phyloP scores from a whole-genome alignment of 2,113 vertebrate genomes.

The Boulengeromyrus knoepffleri region DNA sequence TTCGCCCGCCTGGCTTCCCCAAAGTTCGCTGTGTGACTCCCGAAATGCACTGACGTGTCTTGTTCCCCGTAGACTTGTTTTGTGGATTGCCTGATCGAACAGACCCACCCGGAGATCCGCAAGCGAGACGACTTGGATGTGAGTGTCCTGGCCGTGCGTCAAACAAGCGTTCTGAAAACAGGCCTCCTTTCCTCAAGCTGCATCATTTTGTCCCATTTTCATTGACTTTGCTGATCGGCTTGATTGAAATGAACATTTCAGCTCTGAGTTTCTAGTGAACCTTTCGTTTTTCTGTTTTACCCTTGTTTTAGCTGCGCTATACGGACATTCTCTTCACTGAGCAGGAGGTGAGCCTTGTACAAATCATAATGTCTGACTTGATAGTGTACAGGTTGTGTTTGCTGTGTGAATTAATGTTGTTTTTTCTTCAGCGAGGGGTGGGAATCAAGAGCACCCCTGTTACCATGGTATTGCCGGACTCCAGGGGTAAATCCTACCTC shows the following conservation, averaged over 20 bases:
- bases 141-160: slow-evolving; percentile 46
- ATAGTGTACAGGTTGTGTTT: neutral
- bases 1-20: neutral
- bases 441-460: slow-evolving; percentile 98
- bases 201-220: neutral
- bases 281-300: neutral
- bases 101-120: slow-evolving; percentile 94
- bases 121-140: slow-evolving; percentile 92
- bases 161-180: neutral
- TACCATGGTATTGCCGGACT: slow-evolving; percentile 91
- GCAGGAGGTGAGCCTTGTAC: slow-evolving; percentile 76
- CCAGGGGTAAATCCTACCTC: slow-evolving; percentile 94
- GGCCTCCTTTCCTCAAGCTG: neutral
- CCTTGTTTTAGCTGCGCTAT: slow-evolving; percentile 80
- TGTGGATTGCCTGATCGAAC: slow-evolving; percentile 95
- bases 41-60: neutral
- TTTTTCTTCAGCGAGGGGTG: slow-evolving; percentile 75
- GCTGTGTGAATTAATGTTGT: neutral
- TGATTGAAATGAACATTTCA: neutral
- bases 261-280: neutral
- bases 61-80: slow-evolving; percentile 78
- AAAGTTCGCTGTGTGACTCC: neutral
- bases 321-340: slow-evolving; percentile 97
- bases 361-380: neutral
- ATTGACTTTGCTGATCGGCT: neutral